Percentiles rank a stretch among this genome's conserved stretches.
These are phyloP conservation scores for Mya arenaria DNA, from an alignment of 1,140 invertebrate genomes.

Conservation along the genomic window DNA sequence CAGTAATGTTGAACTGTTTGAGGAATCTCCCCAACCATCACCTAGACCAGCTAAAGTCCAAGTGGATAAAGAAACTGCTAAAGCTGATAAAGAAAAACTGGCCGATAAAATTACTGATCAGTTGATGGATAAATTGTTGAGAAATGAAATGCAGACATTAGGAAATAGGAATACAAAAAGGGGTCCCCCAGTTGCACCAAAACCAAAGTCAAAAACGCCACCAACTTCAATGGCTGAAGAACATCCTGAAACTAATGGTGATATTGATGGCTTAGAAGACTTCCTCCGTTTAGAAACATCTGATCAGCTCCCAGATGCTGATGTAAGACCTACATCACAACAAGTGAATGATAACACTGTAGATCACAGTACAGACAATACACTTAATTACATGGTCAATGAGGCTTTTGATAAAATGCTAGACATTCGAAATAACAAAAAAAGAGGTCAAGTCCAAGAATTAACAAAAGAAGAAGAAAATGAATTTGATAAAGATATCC, in stretches of 20 bases:
- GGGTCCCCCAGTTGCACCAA: conserved; percentile 62
- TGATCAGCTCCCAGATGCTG: neutral
- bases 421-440: too few species aligned
- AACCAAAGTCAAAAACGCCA: conserved; percentile 53
- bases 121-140: too few species aligned
- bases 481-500: too few species aligned
- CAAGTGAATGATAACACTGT: conserved; percentile 28
- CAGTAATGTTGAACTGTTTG: conserved; percentile 65
- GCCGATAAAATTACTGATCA: too few species aligned
- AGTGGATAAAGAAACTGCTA: neutral
- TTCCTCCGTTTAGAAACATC: conserved; percentile 29
- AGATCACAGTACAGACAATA: conserved; percentile 56
- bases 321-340: conserved; percentile 43
- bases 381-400: conserved; percentile 69
- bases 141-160: too few species aligned
- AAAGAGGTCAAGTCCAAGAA: too few species aligned
- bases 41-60: neutral
- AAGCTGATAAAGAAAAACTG: neutral
- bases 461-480: too few species aligned
- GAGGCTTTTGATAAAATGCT: conserved; percentile 77
- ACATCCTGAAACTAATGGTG: conserved; percentile 33
- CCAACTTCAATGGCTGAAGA: neutral
- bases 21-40: conserved; percentile 12
- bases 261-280: conserved; percentile 47
- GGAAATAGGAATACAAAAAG: conserved; percentile 55